Percentiles rank a stretch among this genome's conserved stretches.
phyloP scores from a whole-genome alignment of 2,113 vertebrate species.

The Lipotes vexillifer region DNA sequence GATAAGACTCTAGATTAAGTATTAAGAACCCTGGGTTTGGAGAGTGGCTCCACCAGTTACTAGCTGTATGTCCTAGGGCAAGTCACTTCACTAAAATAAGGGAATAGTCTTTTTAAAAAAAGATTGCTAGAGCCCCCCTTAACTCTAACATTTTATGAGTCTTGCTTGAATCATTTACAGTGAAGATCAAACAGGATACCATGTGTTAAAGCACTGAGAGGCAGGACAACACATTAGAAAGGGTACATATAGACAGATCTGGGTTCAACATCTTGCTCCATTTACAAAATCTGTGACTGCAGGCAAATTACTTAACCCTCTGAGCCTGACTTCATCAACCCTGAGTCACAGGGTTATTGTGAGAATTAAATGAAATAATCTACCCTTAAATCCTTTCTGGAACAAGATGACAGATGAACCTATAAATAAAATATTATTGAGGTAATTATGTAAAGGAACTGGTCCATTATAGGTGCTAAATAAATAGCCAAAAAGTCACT shows the following conservation, averaged over 20 bases:
- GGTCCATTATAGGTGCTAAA: neutral
- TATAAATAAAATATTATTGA: slow-evolving; percentile 17
- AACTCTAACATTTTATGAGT: neutral
- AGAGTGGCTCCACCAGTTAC: neutral
- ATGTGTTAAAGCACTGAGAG: neutral
- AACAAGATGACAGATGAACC: neutral
- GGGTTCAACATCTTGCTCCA: neutral
- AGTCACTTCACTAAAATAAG: neutral
- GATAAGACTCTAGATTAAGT: neutral
- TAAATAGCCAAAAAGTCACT: neutral
- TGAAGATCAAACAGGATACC: neutral
- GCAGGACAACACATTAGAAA: neutral
- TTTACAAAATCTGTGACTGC: slow-evolving; percentile 20
- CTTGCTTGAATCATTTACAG: neutral
- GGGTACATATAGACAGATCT: neutral
- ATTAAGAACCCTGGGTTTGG: neutral
- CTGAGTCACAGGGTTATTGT: neutral
- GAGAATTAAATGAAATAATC: slow-evolving; percentile 14
- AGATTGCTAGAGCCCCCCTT: neutral
- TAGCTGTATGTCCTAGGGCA: neutral
- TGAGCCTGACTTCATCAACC: neutral
- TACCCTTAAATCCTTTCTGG: slow-evolving; percentile 24
- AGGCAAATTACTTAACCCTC: neutral
- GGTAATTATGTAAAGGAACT: neutral
- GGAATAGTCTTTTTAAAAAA: neutral